A percentile compares a stretch with the other conserved stretches of the same genome.
These are phyloP conservation scores for Caenorhabditis sp. DNA, from an alignment of 2,888 invertebrate species.

Conservation along the genomic window DNA sequence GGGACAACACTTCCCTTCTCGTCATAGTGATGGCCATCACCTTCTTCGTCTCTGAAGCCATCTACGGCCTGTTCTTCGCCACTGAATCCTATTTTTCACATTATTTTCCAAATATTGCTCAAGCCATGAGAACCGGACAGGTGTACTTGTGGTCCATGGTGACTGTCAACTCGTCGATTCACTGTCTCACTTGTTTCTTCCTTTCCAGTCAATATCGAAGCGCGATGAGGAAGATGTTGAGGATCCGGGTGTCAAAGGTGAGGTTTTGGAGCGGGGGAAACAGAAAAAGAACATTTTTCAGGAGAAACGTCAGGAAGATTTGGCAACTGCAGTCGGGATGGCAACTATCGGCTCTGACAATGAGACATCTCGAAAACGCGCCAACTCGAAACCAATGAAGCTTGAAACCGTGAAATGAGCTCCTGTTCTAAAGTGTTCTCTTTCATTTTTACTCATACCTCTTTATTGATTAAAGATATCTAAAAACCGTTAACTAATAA, in stretches of 20 bases:
- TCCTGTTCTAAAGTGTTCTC: no score
- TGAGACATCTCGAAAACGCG: no score
- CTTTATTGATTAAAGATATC: no score
- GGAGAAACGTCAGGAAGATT: background rate
- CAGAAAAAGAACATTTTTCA: background rate
- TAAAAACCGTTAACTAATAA: no score
- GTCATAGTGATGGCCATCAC: conserved; percentile 11
- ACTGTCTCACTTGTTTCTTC: conserved; percentile 8
- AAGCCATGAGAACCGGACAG: background rate
- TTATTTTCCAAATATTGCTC: no score
- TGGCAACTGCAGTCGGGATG: no score
- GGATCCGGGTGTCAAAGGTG: no score
- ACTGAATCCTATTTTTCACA: background rate
- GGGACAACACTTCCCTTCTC: background rate
- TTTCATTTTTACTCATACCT: no score
- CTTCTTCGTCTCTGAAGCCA: background rate
- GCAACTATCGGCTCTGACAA: no score
- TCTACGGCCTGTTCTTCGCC: background rate
- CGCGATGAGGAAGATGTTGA: background rate
- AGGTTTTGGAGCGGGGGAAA: background rate
- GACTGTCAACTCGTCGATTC: background rate
- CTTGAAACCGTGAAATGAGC: no score
- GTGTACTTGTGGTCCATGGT: background rate
- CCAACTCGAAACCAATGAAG: no score
- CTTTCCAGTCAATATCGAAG: conserved; percentile 7